These are phyloP conservation scores for Solea senegalensis DNA, from an alignment of 2,113 vertebrate genomes.

Conservation along the genomic window DNA sequence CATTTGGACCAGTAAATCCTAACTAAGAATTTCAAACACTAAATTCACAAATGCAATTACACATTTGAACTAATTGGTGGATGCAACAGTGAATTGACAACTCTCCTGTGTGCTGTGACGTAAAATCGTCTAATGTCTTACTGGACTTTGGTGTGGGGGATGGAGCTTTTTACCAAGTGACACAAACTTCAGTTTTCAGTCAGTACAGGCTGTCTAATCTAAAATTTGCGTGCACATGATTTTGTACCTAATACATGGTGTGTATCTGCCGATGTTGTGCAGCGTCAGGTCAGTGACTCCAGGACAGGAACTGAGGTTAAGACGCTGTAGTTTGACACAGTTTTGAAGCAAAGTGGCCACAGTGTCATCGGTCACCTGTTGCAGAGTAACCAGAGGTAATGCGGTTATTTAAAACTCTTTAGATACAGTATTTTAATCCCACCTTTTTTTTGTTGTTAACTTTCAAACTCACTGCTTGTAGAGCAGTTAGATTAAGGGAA, in stretches of 20 bases:
- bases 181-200: too few species aligned
- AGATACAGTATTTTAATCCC: not conserved
- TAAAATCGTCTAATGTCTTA: too few species aligned
- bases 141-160: too few species aligned
- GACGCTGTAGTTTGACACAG: slow-evolving; percentile 57
- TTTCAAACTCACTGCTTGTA: slow-evolving; percentile 63
- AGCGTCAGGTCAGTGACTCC: slow-evolving; percentile 70
- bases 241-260: slow-evolving; percentile 47
- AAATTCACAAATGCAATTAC: too few species aligned
- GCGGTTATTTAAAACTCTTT: not conserved
- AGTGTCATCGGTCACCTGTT: slow-evolving; percentile 57
- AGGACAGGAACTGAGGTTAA: slow-evolving; percentile 72
- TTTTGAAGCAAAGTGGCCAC: slow-evolving; percentile 63
- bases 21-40: too few species aligned
- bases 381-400: not conserved
- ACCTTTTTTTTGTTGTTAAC: not conserved
- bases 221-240: not conserved
- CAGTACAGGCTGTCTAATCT: too few species aligned
- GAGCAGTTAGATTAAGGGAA: slow-evolving; percentile 67
- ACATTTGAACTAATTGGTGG: too few species aligned
- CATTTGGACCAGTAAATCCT: too few species aligned
- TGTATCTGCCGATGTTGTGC: slow-evolving; percentile 67
- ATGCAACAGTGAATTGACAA: too few species aligned
- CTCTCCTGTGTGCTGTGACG: too few species aligned
- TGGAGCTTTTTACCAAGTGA: too few species aligned